Evolutionary conservation across 2,888 invertebrate genomes (phyloP), one percentile per base, ranked within the genome.

Genomic region (Noctua pronuba): DNA sequence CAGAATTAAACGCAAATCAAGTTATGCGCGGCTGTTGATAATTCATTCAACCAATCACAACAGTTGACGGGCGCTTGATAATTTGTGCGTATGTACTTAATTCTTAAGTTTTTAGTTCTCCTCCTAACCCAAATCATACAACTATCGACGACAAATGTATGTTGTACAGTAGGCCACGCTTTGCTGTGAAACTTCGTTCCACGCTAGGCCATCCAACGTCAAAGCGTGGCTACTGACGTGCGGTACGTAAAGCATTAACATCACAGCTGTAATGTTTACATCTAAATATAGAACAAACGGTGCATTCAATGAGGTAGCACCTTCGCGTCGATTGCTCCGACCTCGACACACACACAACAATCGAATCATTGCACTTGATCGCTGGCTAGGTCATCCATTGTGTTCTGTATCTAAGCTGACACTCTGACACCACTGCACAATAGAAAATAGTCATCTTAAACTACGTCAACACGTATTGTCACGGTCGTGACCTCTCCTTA

Each of bases 321-420:
- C 71, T 80, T 11, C 28, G 41, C n/a, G 65, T 3, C 38, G 46
- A 75, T 75, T 62, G 35, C 31, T 65, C 24, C 21, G 69, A 49
- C 85, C 83, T 83, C 71, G 82, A 65, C 85, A 80, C 76, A 68
- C 21, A 85, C 77, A 55, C 31, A 49, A 64, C 62, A 75, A 85
- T 62, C 62, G 35, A 35, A 62, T 77, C 71, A 65, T 31, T 81
- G 71, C 83, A 85, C 82, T 85, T 85, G 85, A 74, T 83, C 80
- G 68, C 28, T 21, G 44, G 18, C 82, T 66, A 76, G 77, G 85
- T 52, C 82, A 64, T 16, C 69, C 58, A 73, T 69, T 72, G 73
- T 81, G 35, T 24, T 74, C 75, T 58, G 46, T 76, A 49, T 52
- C 58, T 35, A 66, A 62, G 68, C 65, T 62, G 44, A 21, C 70